phyloP scores from a whole-genome alignment of 2,888 invertebrate genomes.

The Germaria angustata region DNA sequence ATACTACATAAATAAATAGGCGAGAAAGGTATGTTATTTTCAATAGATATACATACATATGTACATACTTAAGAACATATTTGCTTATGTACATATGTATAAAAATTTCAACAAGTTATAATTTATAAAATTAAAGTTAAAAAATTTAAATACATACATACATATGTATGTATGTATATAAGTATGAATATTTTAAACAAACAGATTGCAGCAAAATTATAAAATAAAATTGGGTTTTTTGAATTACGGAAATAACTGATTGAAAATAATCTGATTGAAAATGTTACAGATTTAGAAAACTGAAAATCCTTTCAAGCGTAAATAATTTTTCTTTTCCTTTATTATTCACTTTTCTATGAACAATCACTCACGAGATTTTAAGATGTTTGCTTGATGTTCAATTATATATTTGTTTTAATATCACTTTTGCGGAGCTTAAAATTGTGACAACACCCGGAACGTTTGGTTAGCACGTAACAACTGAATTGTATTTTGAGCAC shows the following conservation, averaged over 20 bases:
- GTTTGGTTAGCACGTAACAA: constrained; percentile 68
- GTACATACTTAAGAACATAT: too few relatives aligned
- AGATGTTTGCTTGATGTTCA: constrained; percentile 41
- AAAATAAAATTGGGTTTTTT: background rate
- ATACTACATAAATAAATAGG: too few relatives aligned
- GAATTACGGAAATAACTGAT: too few relatives aligned
- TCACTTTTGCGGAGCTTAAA: constrained; percentile 41
- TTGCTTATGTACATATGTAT: too few relatives aligned
- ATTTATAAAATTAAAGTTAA: background rate
- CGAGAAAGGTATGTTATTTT: background rate
- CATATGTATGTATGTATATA: too few relatives aligned
- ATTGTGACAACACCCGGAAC: constrained; percentile 68
- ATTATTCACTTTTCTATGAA: constrained; percentile 23
- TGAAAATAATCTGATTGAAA: constrained; percentile 7
- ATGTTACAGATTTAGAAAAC: constrained; percentile 6
- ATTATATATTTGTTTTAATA: constrained; percentile 30
- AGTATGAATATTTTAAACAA: background rate
- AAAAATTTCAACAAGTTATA: constrained; percentile 3
- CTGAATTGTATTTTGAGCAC: constrained; percentile 66
- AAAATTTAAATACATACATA: background rate
- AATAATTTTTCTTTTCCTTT: constrained; percentile 34
- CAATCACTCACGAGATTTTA: constrained; percentile 49
- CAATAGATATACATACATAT: background rate
- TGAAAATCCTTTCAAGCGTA: constrained; percentile 57
- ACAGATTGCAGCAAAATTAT: background rate